These are phyloP conservation scores for Bicyclus anynana DNA, from an alignment of 1,140 invertebrate species.

Conservation along the genomic window DNA sequence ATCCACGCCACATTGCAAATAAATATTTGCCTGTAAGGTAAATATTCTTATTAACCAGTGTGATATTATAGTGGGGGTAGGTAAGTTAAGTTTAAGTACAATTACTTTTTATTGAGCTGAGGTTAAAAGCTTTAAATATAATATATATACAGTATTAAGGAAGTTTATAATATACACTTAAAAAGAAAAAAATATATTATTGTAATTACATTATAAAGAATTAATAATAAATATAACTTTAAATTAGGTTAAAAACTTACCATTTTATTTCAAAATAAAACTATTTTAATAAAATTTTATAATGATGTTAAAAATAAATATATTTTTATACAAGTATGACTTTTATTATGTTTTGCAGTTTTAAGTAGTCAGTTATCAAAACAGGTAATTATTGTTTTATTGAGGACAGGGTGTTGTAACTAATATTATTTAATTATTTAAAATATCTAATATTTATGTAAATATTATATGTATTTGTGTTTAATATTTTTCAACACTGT, in stretches of 20 bases:
- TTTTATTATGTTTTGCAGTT: constrained; percentile 25
- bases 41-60: neutral
- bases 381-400: constrained; percentile 21
- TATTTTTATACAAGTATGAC: constrained; percentile 16
- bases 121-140: constrained; percentile 6
- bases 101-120: constrained; percentile 2
- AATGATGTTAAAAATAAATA: constrained; percentile 10
- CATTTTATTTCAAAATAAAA: neutral
- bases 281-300: neutral
- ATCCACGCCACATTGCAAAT: too few relatives aligned
- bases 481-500: neutral
- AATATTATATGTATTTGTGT: neutral
- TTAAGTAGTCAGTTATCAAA: constrained; percentile 14
- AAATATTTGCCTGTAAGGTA: too few relatives aligned
- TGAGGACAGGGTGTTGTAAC: constrained; percentile 12
- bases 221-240: too few relatives aligned
- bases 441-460: neutral
- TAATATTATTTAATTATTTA: constrained; percentile 18
- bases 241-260: neutral
- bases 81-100: neutral
- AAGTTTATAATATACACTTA: too few relatives aligned
- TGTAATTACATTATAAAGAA: too few relatives aligned
- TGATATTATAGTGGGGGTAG: neutral
- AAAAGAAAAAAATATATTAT: too few relatives aligned
- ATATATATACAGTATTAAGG: too few relatives aligned